These are phyloP conservation scores for Apantesis nais DNA, from an alignment of 2,888 invertebrate species.

Conservation along the genomic window DNA sequence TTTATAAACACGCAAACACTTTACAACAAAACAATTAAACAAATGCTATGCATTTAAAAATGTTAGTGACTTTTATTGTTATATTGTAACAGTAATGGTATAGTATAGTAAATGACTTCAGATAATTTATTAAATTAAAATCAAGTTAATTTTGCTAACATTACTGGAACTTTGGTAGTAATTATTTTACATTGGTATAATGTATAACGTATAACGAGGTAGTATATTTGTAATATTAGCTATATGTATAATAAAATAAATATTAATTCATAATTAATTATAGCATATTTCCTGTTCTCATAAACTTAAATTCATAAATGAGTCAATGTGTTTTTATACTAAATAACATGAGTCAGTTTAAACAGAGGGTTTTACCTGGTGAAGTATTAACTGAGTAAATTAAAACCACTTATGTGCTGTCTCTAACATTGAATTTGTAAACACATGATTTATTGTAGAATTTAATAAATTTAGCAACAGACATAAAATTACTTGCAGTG, in stretches of 20 bases:
- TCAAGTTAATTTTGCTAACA: neutral
- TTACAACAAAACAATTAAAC: neutral
- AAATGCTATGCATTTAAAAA: neutral
- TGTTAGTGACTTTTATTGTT: neutral
- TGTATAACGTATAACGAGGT: neutral
- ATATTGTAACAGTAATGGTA: neutral
- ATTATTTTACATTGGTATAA: neutral
- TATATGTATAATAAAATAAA: neutral
- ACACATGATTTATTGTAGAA: neutral
- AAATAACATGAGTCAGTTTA: slow-evolving; percentile 12
- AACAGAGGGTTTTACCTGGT: slow-evolving; percentile 20
- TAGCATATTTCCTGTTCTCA: neutral
- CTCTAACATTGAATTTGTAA: neutral
- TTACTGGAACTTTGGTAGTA: neutral
- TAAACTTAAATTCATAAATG: neutral
- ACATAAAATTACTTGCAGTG: neutral
- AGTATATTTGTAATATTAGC: too few relatives aligned
- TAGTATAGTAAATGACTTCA: neutral
- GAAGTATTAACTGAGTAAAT: slow-evolving; percentile 8
- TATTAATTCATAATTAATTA: slow-evolving; percentile 1
- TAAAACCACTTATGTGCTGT: slow-evolving; percentile 14
- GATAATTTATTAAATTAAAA: neutral
- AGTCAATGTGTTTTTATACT: slow-evolving; percentile 10
- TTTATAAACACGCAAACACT: neutral
- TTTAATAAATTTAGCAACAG: neutral